Evolutionary conservation across 2,797 vertebrate genomes (phyloP), one percentile per base, ranked within the genome.

Genomic region (Enteromius mattozi): DNA sequence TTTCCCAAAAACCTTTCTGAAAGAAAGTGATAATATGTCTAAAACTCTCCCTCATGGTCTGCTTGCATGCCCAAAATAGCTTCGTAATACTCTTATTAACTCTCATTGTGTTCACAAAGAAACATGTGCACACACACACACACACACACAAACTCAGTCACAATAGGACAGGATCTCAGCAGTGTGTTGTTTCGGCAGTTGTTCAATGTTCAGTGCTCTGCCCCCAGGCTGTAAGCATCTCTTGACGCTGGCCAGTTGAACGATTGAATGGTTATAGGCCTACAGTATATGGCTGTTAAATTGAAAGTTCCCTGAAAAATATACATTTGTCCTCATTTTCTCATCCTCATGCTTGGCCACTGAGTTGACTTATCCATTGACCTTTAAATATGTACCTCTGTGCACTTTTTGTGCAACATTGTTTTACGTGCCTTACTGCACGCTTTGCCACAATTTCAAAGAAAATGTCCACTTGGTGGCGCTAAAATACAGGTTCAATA

Each of bases 21-120:
- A 83, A 77, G 61, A 77, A 83, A 83, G 70, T 82, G 70, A 74
- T 82, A 74, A 77, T 83, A 68, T 76, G 59, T 77, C 24, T 77
- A 83, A 76, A 83, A 68, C n/a, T 69, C 72, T 77, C 61, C 61
- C 81, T 76, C 71, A 16, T 76, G 81, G 42, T 42, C 59, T 65
- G 81, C 47, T 37, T 77, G 61, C 27, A 68, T 56, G 35, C 72
- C 35, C n/a, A 33, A 83, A 83, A 83, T 83, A 83, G 61, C 49
- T 68, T 83, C 1, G 61, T 68, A 76, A 83, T 83, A 77, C 72
- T 66, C 72, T 76, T 68, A 69, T 77, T 83, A 77, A n/a, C 24
- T 76, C 61, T 51, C 35, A 83, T 77, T 77, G 72, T 83, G 81
- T 69, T 77, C 51, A 24, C 54, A 61, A 37, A 63, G 21, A 78